Conservation (phyloP, 2,888 invertebrate species). For the Andrena camellia region DNA sequence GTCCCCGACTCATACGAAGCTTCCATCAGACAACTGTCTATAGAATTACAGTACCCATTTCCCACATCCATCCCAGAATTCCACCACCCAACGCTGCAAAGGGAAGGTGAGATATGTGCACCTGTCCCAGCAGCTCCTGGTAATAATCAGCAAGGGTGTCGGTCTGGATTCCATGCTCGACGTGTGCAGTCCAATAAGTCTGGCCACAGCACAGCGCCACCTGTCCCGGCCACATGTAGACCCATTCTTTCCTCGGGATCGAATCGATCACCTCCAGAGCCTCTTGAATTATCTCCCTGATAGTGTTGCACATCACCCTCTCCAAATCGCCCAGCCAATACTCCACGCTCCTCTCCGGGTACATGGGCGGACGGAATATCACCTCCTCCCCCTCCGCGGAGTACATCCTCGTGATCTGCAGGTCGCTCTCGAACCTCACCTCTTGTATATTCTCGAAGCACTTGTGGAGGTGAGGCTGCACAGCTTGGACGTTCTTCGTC, state of each 20-base stretch:
- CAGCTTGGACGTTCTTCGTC: slow-evolving; percentile 91
- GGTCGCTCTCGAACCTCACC: slow-evolving; percentile 90
- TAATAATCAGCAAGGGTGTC: slow-evolving; percentile 86
- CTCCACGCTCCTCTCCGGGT: slow-evolving; percentile 91
- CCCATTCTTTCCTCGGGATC: slow-evolving; percentile 88
- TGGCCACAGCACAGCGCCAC: slow-evolving; percentile 92
- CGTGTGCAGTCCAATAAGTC: slow-evolving; percentile 91
- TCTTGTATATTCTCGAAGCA: slow-evolving; percentile 93
- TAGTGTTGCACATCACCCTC: slow-evolving; percentile 89
- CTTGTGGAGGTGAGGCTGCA: slow-evolving; percentile 93
- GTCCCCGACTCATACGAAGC: no score
- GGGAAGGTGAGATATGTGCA: slow-evolving; percentile 70
- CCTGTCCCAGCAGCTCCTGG: slow-evolving; percentile 87
- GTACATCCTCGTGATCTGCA: slow-evolving; percentile 91
- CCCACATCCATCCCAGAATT: no score
- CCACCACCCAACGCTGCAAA: no score
- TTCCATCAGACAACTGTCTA: no score
- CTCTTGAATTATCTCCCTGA: slow-evolving; percentile 78
- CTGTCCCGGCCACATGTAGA: slow-evolving; percentile 92
- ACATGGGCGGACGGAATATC: slow-evolving; percentile 88
- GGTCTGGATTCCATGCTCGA: slow-evolving; percentile 88
- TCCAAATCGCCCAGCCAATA: slow-evolving; percentile 91
- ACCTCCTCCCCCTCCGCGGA: slow-evolving; percentile 92
- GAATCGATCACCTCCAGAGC: slow-evolving; percentile 85
- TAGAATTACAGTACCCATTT: no score